Percentiles rank a stretch among this genome's conserved stretches.
phyloP scores from a whole-genome alignment of 2,888 invertebrate species.

The Andrena marginata region DNA sequence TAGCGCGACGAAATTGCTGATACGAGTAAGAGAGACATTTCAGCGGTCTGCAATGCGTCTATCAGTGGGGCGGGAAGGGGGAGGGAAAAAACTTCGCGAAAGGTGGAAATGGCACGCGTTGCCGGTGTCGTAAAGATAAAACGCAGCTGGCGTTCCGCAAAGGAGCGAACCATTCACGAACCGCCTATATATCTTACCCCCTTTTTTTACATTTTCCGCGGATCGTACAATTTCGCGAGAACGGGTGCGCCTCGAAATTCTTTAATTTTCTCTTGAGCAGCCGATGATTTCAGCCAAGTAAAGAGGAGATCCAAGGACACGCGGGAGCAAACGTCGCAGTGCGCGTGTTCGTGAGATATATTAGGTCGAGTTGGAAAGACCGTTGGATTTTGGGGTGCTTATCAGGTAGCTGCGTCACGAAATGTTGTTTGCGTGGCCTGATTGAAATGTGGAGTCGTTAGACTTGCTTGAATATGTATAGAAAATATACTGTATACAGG shows the following conservation, averaged over 20 bases:
- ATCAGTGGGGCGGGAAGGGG: not conserved
- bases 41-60: conserved; percentile 49
- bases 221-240: conserved; percentile 28
- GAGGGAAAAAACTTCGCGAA: conserved; percentile 37
- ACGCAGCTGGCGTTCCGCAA: conserved; percentile 63
- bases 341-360: not conserved
- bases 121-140: conserved; percentile 70
- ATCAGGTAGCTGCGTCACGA: too few species aligned
- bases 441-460: too few species aligned
- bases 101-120: conserved; percentile 59
- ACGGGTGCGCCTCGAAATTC: conserved; percentile 5
- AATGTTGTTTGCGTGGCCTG: too few species aligned
- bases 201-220: conserved; percentile 30
- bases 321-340: not conserved
- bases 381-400: not conserved
- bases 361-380: not conserved
- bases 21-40: conserved; percentile 45
- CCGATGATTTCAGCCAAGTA: too few species aligned
- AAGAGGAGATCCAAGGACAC: not conserved
- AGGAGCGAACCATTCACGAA: conserved; percentile 58
- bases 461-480: too few species aligned
- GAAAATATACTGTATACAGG: too few species aligned
- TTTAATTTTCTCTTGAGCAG: conserved; percentile 23
- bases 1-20: conserved; percentile 16
- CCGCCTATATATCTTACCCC: conserved; percentile 13